phyloP scores from a whole-genome alignment of 2,888 invertebrate genomes.

The Lagria hirta region DNA sequence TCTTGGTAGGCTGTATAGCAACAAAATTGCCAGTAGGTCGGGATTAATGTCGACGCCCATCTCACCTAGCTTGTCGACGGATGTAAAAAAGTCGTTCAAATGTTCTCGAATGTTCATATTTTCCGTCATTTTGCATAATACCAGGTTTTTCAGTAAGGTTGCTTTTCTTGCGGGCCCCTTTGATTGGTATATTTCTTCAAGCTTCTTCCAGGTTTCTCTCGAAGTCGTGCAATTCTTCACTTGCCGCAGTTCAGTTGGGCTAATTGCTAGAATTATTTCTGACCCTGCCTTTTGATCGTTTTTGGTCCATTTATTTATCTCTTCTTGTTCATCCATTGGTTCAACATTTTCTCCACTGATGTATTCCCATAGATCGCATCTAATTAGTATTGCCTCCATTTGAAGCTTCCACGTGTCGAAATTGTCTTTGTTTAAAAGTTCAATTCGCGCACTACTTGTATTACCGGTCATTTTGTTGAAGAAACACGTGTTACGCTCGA shows the following conservation, averaged over 20 bases:
- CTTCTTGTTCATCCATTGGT: too few relatives aligned
- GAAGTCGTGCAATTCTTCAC: slow-evolving; percentile 42
- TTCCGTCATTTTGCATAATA: slow-evolving; percentile 43
- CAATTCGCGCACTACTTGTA: too few relatives aligned
- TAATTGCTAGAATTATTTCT: too few relatives aligned
- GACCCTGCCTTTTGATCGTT: too few relatives aligned
- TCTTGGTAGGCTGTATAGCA: slow-evolving; percentile 43
- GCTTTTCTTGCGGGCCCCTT: slow-evolving; percentile 49
- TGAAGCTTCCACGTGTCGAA: too few relatives aligned
- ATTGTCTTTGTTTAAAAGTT: too few relatives aligned
- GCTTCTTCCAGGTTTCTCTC: slow-evolving; percentile 45
- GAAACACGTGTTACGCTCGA: too few relatives aligned
- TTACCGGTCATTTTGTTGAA: too few relatives aligned
- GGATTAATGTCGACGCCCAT: slow-evolving; percentile 41
- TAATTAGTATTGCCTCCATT: too few relatives aligned
- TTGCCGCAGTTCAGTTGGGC: slow-evolving; percentile 39
- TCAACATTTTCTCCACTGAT: too few relatives aligned
- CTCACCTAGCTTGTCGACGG: slow-evolving; percentile 44
- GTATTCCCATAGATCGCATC: too few relatives aligned
- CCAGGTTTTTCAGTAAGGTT: slow-evolving; percentile 47
- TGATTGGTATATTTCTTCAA: slow-evolving; percentile 46
- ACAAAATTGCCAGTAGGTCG: slow-evolving; percentile 43
- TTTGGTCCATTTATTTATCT: too few relatives aligned
- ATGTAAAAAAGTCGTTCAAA: slow-evolving; percentile 44
- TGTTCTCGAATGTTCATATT: slow-evolving; percentile 43